Base-by-base conservation (phyloP, 2,888 invertebrate species). In the Eudemis profundana region DNA sequence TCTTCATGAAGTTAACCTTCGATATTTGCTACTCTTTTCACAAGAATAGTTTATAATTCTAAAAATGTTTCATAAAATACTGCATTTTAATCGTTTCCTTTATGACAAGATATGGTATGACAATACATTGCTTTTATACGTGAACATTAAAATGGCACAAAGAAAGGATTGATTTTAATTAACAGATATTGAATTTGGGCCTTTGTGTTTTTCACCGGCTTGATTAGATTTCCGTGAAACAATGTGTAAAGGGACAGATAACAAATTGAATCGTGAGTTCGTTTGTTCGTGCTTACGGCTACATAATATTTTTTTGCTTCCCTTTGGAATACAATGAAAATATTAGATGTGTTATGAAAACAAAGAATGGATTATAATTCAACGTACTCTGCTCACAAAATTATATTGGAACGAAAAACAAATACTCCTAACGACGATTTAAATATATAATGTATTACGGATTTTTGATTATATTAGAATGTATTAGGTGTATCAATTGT, bases 161-260 rank as follows among this genome's bases (percentile, higher is more conserved):
- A 78, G 79, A 79, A 83, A 83, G 84, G 82, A 85, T 88, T 85
- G 86, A 86, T 87, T 87, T 89, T 85, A 88, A 88, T 89, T 88
- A 87, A 87, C 81, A 86, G 85, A 87, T 88, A 87, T 87, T 80
- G 82, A 78, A 82, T 82, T 79, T 74, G 78, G 73, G 74, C 74
- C 83, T 74, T 88, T 88, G 86, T 88, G 81, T 84, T 86, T 84
- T 86, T 86, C 78, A 72, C 74, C 70, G 71, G 81, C 77, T 85
- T 87, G 86, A 89, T 88, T 88, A 87, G 87, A 79, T 86, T 87
- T 83, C 80, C 79, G 78, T 78, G 79, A 83, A 87, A 87, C 87
- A 89, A 87, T 87, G 83, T 86, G 81, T 83, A 83, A 83, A 82
- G 78, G 84, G 86, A 81, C 85, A 82, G 83, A 85, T 86, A 85